These are phyloP conservation scores for Galleria mellonella DNA, from an alignment of 1,140 invertebrate species.

Conservation along the genomic window DNA sequence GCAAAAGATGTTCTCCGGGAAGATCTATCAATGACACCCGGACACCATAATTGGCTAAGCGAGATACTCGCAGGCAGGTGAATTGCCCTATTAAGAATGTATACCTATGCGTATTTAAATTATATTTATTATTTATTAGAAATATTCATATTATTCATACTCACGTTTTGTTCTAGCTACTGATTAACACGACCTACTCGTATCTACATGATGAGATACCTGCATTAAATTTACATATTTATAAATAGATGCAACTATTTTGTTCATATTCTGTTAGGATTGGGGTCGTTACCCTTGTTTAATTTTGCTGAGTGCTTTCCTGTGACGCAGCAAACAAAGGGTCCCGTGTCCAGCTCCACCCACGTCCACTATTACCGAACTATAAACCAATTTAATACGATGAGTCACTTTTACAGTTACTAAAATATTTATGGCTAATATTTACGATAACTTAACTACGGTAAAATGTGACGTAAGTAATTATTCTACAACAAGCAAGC, in stretches of 20 bases:
- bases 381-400: slow-evolving; percentile 42
- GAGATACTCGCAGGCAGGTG: slow-evolving; percentile 38
- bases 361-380: slow-evolving; percentile 31
- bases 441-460: slow-evolving; percentile 13
- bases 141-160: too few relatives aligned
- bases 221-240: neutral
- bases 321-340: slow-evolving; percentile 58
- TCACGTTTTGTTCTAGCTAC: too few relatives aligned
- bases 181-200: too few relatives aligned
- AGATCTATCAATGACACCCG: slow-evolving; percentile 40
- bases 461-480: slow-evolving; percentile 21
- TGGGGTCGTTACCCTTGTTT: slow-evolving; percentile 46
- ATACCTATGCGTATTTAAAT: neutral
- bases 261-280: slow-evolving; percentile 2
- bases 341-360: slow-evolving; percentile 49
- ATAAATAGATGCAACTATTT: too few relatives aligned
- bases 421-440: slow-evolving; percentile 20
- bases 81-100: slow-evolving; percentile 35
- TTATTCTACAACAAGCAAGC: slow-evolving; percentile 25
- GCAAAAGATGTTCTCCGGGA: slow-evolving; percentile 33
- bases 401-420: slow-evolving; percentile 37
- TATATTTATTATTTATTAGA: too few relatives aligned
- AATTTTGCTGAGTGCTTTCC: slow-evolving; percentile 63
- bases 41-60: slow-evolving; percentile 42
- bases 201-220: too few relatives aligned